Base-by-base conservation (phyloP, 2,797 vertebrate species). In the Staurois parvus region DNA sequence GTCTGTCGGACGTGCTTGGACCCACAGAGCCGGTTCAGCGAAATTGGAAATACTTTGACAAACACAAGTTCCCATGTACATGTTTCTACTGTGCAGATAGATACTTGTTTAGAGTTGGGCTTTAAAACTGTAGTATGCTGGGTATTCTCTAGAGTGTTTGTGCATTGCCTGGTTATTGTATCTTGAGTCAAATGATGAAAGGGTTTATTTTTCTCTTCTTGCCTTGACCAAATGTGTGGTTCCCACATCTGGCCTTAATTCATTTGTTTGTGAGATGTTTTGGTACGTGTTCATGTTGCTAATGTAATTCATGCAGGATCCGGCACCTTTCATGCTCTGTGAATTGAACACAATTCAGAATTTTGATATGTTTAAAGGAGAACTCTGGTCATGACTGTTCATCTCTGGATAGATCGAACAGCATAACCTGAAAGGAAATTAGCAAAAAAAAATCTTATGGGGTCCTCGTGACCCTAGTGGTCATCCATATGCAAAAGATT, bases 161-260 rank as follows among this genome's bases (percentile, higher is more conserved):
- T n/a, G n/a, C n/a, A n/a, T n/a, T n/a, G n/a, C n/a, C n/a, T n/a
- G n/a, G n/a, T n/a, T n/a, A n/a, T n/a, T n/a, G n/a, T n/a, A n/a
- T n/a, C n/a, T n/a, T n/a, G n/a, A n/a, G n/a, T n/a, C 64, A 66
- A 66, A 66, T 29, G 2, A 64, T 12, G n/a, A 64, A 66, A 66
- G n/a, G 17, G n/a, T 66, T 66, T 66, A 66, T 28, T 66, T 66
- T 66, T 66, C 62, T n/a, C n/a, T 28, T 4, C 37, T 37, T 66
- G 10, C 11, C 64, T 8, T 83, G 32, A 24, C 59, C 40, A 64
- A 37, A 29, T 34, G 30, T 45, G 72, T 64, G 67, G 21, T 45
- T 48, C 6, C 12, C 45, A 75, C 81, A 83, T 83, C 70, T 83
- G 81, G 56, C 26, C 19, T 48, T 45, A 30, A 74, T 83, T 83